Evolutionary conservation across 2,113 vertebrate species (phyloP).

Genomic region (Dipodomys spectabilis): DNA sequence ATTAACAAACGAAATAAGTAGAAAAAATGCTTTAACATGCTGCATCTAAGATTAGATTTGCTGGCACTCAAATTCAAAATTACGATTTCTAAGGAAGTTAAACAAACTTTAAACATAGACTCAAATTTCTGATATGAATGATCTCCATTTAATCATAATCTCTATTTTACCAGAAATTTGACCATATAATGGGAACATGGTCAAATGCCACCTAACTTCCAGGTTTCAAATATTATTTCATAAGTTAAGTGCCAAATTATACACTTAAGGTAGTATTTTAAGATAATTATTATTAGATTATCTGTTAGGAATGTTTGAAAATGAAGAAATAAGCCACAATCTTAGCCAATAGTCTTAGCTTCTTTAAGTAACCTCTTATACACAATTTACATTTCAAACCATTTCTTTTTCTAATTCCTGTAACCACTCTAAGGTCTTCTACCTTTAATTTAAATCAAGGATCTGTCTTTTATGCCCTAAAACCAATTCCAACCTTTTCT

Average conservation of each 20-base stretch:
- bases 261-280: background rate
- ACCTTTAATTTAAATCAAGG: background rate
- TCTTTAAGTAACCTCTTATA: background rate
- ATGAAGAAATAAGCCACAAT: background rate
- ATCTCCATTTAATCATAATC: background rate
- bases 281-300: background rate
- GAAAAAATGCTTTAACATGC: background rate
- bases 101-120: background rate
- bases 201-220: background rate
- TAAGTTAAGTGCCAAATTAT: background rate
- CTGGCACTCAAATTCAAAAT: conserved; percentile 66
- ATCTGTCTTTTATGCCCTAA: background rate
- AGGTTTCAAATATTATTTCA: conserved; percentile 8
- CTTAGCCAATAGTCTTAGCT: conserved; percentile 17
- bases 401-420: background rate
- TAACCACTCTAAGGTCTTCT: background rate
- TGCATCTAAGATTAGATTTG: conserved; percentile 75
- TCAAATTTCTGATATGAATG: background rate
- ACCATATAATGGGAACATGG: background rate
- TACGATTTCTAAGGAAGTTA: conserved; percentile 8
- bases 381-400: background rate
- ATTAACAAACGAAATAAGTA: background rate
- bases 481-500: background rate
- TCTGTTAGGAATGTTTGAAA: background rate
- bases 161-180: background rate